A percentile compares a stretch with the other conserved stretches of the same genome.
These are phyloP conservation scores for Suricata suricatta DNA, from an alignment of 2,113 vertebrate genomes.

Conservation along the genomic window DNA sequence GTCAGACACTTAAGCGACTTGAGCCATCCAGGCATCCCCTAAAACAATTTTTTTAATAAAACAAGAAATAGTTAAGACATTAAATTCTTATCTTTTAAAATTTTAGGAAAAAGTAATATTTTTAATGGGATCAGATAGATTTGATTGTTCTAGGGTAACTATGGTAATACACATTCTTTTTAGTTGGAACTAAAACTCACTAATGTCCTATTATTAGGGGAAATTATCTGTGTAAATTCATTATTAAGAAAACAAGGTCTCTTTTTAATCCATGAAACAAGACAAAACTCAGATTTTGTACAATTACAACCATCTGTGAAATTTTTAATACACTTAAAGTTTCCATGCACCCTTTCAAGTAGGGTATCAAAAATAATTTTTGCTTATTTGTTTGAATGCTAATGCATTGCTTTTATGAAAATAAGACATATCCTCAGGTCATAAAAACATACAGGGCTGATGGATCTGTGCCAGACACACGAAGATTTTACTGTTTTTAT, in stretches of 20 bases:
- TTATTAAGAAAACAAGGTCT: background rate
- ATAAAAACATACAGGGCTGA: background rate
- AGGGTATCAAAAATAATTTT: background rate
- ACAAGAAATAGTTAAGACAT: background rate
- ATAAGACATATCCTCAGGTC: background rate
- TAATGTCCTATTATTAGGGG: background rate
- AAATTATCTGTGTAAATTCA: background rate
- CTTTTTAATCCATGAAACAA: background rate
- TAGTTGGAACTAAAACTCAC: background rate
- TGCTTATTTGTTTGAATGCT: background rate
- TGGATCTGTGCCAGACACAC: background rate
- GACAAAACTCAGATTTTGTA: background rate
- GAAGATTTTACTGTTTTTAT: background rate
- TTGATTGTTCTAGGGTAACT: background rate
- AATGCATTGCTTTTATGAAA: background rate
- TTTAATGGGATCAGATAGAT: background rate
- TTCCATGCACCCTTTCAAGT: background rate
- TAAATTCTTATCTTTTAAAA: background rate
- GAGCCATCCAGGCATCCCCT: too few species aligned
- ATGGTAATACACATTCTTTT: background rate
- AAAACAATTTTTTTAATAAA: background rate
- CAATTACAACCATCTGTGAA: slow-evolving; percentile 10
- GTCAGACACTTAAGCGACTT: too few species aligned
- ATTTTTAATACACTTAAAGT: background rate
- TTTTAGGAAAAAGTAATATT: background rate